Conservation (phyloP, 2,888 invertebrate genomes). For the Nebria brevicollis region DNA sequence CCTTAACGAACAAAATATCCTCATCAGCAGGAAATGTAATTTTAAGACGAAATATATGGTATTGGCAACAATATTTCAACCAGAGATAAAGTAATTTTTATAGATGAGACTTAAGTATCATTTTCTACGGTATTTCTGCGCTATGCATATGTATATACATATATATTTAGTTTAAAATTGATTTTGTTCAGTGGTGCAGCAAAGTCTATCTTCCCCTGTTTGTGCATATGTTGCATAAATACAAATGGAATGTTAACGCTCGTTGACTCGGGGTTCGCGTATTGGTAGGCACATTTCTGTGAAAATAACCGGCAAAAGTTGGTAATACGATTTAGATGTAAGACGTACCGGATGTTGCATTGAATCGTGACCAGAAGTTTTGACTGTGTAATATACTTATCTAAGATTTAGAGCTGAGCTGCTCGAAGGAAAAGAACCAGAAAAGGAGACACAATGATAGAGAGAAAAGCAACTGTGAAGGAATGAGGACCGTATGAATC, state of each 20-base stretch:
- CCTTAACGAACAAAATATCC: too few relatives aligned
- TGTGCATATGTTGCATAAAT: conserved; percentile 48
- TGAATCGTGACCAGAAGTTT: conserved; percentile 61
- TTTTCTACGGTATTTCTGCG: too few relatives aligned
- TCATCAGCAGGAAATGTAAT: too few relatives aligned
- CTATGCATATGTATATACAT: too few relatives aligned
- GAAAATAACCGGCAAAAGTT: conserved; percentile 56
- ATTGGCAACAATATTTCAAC: too few relatives aligned
- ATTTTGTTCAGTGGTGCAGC: conserved; percentile 28
- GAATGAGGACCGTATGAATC: conserved; percentile 43
- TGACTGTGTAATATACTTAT: conserved; percentile 61
- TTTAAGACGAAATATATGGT: too few relatives aligned
- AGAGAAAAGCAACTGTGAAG: conserved; percentile 32
- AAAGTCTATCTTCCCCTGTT: not conserved
- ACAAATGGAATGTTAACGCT: conserved; percentile 48
- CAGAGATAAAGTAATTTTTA: too few relatives aligned
- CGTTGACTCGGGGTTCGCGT: conserved; percentile 32
- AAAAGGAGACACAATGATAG: not conserved
- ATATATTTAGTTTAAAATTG: conserved; percentile 8
- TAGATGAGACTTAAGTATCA: too few relatives aligned
- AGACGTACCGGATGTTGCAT: conserved; percentile 61
- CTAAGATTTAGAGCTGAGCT: conserved; percentile 57
- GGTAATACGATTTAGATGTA: conserved; percentile 62
- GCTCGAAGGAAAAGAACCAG: conserved; percentile 46
- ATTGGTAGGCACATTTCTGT: conserved; percentile 51